phyloP scores from a whole-genome alignment of 1,140 invertebrate species.

The Semibalanus balanoides region DNA sequence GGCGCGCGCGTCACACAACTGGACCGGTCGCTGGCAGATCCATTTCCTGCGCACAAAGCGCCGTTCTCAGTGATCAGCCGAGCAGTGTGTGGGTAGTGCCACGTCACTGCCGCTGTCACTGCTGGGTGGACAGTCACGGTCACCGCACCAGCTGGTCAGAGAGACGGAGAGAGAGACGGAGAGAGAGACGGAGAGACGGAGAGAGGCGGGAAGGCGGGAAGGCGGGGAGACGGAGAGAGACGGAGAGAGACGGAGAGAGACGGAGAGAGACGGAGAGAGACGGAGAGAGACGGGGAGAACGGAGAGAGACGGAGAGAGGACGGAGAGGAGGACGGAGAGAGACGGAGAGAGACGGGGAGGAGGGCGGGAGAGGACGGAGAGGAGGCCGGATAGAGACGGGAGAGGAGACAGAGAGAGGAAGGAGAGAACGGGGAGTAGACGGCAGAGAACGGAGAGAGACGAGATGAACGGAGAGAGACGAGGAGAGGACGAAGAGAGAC shows the following conservation, averaged over 20 bases:
- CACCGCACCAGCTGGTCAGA: too few species aligned
- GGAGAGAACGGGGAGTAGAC: constrained; percentile 1
- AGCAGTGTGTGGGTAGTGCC: neutral
- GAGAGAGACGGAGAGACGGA: constrained; percentile 11
- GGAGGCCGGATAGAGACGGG: neutral
- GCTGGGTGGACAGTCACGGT: too few species aligned
- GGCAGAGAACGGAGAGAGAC: constrained; percentile 6
- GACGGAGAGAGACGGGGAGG: constrained; percentile 7
- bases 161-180: neutral
- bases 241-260: constrained; percentile 10
- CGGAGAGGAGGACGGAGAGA: neutral
- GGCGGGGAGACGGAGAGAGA: constrained; percentile 10
- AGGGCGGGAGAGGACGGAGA: constrained; percentile 4
- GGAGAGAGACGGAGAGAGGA: neutral
- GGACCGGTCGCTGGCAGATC: neutral
- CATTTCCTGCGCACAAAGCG: constrained; percentile 1
- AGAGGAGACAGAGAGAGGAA: neutral
- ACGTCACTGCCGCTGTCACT: too few species aligned
- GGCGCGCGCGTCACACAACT: neutral
- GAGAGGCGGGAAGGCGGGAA: constrained; percentile 11
- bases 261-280: constrained; percentile 4
- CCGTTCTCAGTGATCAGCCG: neutral
- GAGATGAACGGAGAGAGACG: too few species aligned
- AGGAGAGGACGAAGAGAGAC: too few species aligned
- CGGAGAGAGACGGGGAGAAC: constrained; percentile 6